Evolutionary conservation across 35 echinoderm and acorn worm species (phyloP), one percentile per base, ranked within the genome.

Genomic region (Heliocidaris tuberculata): DNA sequence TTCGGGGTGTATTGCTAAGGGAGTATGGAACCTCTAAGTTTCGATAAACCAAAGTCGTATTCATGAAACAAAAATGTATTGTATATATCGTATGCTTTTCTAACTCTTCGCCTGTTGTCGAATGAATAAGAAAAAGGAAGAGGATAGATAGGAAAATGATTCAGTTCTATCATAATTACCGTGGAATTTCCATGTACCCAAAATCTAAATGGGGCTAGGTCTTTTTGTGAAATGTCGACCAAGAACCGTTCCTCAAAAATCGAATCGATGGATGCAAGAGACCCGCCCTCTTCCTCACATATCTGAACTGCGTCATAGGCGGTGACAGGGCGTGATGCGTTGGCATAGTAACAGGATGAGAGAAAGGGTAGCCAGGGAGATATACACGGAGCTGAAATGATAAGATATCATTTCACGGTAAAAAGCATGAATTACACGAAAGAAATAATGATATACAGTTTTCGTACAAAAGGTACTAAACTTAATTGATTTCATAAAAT

Each of bases 341-440:
- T 93, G 48, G 48, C 91, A 49, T 52, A n/a, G 91, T 93, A 93
- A 93, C 91, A 93, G 17, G 91, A 93, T 24, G 31, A 32, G n/a
- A 56, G 48, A 42, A 93, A 93, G 4, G 48, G 21, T 19, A 27
- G n/a, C 91, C 91, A 93, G 91, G n/a, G n/a, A 50, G 9, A 7
- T 12, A 27, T 59, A 59, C 91, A 93, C 10, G 27, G 31, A 48
- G 27, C 91, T 93, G 91, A 19, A 89, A 89, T 31, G 65, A 78
- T 78, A 56, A 13, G 13, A 19, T 30, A 86, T 86, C 85, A 30
- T 30, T 21, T 29, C 9, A 30, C n/a, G 85, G 21, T 30, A 19
- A 9, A 24, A 12, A 86, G 6, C 27, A 11, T 86, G 21, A 86
- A 30, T 2, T 32, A 9, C 7, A 30, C 21, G 21, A 32, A 9